phyloP scores from a whole-genome alignment of 2,888 invertebrate species.

The Plusia festucae region DNA sequence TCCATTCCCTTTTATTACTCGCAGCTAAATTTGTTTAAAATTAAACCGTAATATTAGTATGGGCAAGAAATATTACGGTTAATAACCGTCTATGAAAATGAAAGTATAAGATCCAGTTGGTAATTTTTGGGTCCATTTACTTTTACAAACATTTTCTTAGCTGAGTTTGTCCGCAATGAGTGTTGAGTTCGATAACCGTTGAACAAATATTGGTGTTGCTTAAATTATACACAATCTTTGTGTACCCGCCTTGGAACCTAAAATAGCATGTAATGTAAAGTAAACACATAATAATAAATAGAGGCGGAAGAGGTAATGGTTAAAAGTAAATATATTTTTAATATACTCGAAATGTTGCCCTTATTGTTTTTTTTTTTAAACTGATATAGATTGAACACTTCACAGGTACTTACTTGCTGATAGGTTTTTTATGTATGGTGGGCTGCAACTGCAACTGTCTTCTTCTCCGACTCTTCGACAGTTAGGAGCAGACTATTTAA shows the following conservation, averaged over 20 bases:
- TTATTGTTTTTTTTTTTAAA: too few species aligned
- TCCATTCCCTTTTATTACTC: slow-evolving; percentile 3
- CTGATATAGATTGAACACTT: too few species aligned
- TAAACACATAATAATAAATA: neutral
- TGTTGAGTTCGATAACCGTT: slow-evolving; percentile 3
- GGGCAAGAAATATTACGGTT: neutral
- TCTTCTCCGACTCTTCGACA: too few species aligned
- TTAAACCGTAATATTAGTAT: slow-evolving; percentile 15
- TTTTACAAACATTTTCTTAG: slow-evolving; percentile 3
- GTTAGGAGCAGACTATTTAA: too few species aligned
- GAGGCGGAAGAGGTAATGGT: too few species aligned
- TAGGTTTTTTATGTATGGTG: too few species aligned
- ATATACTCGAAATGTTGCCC: too few species aligned
- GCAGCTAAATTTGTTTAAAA: slow-evolving; percentile 13
- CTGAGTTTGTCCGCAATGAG: neutral
- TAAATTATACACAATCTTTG: neutral
- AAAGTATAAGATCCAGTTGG: slow-evolving; percentile 6
- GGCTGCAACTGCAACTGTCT: too few species aligned
- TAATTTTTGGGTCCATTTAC: slow-evolving; percentile 11
- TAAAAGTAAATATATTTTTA: too few species aligned
- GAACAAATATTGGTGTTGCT: slow-evolving; percentile 2
- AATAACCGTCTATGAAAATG: slow-evolving; percentile 6
- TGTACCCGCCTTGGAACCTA: slow-evolving; percentile 1
- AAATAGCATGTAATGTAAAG: neutral
- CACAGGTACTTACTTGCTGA: too few species aligned